phyloP scores from a whole-genome alignment of 2,113 vertebrate species.

The Pollachius pollachius region DNA sequence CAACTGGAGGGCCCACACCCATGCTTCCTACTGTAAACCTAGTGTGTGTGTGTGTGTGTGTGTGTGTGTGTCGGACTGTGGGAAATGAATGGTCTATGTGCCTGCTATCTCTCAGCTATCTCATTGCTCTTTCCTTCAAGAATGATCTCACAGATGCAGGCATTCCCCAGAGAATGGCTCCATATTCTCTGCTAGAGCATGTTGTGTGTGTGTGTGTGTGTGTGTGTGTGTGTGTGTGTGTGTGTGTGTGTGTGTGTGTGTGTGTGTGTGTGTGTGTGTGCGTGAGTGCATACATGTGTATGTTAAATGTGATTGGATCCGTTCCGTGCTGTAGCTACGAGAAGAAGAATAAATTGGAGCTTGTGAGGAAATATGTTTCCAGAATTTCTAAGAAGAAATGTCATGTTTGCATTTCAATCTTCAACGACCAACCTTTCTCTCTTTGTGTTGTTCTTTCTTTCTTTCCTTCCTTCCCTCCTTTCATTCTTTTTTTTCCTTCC shows the following conservation, averaged over 20 bases:
- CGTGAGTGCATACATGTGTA: too few relatives aligned
- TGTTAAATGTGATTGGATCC: too few relatives aligned
- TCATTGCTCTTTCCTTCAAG: background rate
- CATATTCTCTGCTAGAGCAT: background rate
- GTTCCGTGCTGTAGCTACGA: background rate
- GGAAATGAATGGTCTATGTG: background rate
- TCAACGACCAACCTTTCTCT: too few relatives aligned
- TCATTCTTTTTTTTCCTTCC: constrained; percentile 35
- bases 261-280: too few relatives aligned
- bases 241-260: too few relatives aligned
- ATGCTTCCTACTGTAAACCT: constrained; percentile 12
- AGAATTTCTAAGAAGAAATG: too few relatives aligned
- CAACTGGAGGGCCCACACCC: constrained; percentile 53
- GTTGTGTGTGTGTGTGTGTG: constrained; percentile 2
- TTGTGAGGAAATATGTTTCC: background rate
- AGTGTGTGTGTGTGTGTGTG: constrained; percentile 26
- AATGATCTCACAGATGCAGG: background rate
- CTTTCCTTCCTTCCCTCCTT: constrained; percentile 7
- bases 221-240: too few relatives aligned
- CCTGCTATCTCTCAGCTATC: background rate
- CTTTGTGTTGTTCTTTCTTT: too few relatives aligned
- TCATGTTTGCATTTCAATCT: too few relatives aligned
- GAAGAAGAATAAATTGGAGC: constrained; percentile 2
- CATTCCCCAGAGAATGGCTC: background rate
- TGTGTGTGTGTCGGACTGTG: background rate